These are phyloP conservation scores for Pterois miles DNA, from an alignment of 2,797 vertebrate genomes.

Conservation along the genomic window DNA sequence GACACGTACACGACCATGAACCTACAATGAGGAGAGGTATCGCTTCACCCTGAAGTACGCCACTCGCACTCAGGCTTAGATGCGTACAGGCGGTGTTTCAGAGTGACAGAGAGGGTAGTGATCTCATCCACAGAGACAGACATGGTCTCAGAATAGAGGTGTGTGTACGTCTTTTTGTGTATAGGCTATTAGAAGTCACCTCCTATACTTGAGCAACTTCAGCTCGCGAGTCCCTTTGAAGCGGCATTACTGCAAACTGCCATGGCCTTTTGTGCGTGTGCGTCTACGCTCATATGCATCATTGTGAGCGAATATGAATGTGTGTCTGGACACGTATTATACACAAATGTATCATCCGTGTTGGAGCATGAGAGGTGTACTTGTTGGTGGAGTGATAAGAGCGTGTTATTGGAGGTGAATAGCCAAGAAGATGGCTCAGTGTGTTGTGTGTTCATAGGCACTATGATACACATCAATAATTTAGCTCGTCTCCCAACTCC, in stretches of 20 bases:
- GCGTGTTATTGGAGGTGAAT: conserved; percentile 66
- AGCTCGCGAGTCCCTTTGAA: conserved; percentile 15
- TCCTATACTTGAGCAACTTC: conserved; percentile 33
- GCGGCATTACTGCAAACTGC: conserved; percentile 7
- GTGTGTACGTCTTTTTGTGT: conserved; percentile 13
- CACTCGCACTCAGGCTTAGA: conserved; percentile 53
- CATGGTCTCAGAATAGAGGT: conserved; percentile 42
- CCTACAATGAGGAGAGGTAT: conserved; percentile 72
- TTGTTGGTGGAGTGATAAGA: conserved; percentile 59
- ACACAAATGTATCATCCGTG: conserved; percentile 41
- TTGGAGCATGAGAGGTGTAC: conserved; percentile 34
- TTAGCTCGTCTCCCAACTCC: conserved; percentile 57
- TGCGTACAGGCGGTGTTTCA: conserved; percentile 48
- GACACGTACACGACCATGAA: conserved; percentile 67
- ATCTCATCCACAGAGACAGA: conserved; percentile 74
- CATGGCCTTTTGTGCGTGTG: conserved; percentile 9
- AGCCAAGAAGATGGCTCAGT: conserved; percentile 55
- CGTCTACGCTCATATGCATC: not conserved
- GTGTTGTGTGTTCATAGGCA: conserved; percentile 67
- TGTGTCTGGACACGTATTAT: conserved; percentile 14
- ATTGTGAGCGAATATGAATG: conserved; percentile 11
- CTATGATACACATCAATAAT: conserved; percentile 80
- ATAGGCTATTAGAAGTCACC: conserved; percentile 29
- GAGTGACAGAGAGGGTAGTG: conserved; percentile 59
- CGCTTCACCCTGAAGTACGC: conserved; percentile 55